Evolutionary conservation across 2,797 vertebrate genomes (phyloP), one percentile per base, ranked within the genome.

Genomic region (Poeciliopsis paucimaculata): DNA sequence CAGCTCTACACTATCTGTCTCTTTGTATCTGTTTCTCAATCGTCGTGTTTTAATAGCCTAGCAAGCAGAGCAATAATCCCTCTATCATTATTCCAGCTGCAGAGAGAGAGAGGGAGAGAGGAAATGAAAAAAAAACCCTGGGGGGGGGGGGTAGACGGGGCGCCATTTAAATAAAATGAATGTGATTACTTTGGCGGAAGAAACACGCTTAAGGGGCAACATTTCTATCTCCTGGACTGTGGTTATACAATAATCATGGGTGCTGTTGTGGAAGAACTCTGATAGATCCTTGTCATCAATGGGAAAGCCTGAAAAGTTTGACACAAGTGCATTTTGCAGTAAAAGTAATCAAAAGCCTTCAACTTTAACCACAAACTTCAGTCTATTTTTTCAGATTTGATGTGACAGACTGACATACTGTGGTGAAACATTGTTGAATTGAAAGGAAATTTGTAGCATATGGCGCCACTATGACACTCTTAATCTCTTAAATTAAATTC

Each of bases 51-150:
- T 91, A 90, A 89, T 87, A 82, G 89, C 83, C 82, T 39, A 88
- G 91, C 86, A 89, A 89, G 80, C 74, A 82, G 85, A 55, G 81
- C 79, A 92, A 87, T 87, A 92, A 91, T 90, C 91, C 86, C 45
- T 79, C 71, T 28, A 79, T 92, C 92, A 86, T 92, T 91, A 90
- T 89, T 89, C 85, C 74, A 77, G 72, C 80, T 28, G 83, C 81
- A 73, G 85, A 86, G 71, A 82, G 80, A 82, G 8, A 55, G 8
- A 34, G 46, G 1, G 45, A 46, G 13, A 46, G 13, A 46, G 12
- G 13, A 46, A 46, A 46, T 13, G 45, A 47, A 47, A 77, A 43
- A 53, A 64, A 77, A 70, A 78, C 77, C 78, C 0, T 41, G 73
- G 66, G 84, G 86, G 76, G 62, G 73, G 66, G 84, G 86, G 76